Percentiles rank a stretch among this genome's conserved stretches.
Evolutionary conservation across 2,797 vertebrate species (phyloP).

Genomic region (Argya squamiceps): DNA sequence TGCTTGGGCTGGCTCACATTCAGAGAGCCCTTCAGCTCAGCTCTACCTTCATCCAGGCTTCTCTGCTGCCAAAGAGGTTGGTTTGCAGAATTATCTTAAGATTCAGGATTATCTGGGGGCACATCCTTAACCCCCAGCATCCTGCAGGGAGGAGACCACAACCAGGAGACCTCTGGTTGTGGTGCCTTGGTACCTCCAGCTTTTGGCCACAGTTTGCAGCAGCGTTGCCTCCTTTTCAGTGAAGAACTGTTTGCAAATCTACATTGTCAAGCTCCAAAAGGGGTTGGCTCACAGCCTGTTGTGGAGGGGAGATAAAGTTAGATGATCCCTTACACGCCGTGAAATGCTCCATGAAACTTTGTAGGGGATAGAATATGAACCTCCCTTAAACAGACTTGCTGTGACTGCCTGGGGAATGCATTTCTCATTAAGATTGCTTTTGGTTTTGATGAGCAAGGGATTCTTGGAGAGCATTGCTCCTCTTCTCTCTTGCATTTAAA

Average conservation of each 20-base stretch:
- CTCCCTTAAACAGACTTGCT: neutral
- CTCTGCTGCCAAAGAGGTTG: neutral
- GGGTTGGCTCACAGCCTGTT: neutral
- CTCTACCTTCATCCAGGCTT: neutral
- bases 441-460: neutral
- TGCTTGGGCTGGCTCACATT: neutral
- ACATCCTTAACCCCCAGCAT: neutral
- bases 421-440: neutral
- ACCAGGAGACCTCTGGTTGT: neutral
- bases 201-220: neutral
- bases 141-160: neutral
- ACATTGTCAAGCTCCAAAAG: neutral
- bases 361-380: neutral
- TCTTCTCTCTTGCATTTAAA: neutral
- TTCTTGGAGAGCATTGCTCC: neutral
- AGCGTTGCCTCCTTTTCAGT: neutral
- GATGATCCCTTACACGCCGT: neutral
- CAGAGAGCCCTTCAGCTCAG: neutral
- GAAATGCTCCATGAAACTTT: constrained; percentile 48
- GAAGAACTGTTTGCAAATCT: neutral
- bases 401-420: neutral
- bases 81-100: neutral
- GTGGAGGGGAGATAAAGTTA: neutral
- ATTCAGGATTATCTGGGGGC: neutral
- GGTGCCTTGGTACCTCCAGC: neutral